A percentile compares a stretch with the other conserved stretches of the same genome.
phyloP scores from a whole-genome alignment of 2,113 vertebrate species.

The Eublepharis macularius region DNA sequence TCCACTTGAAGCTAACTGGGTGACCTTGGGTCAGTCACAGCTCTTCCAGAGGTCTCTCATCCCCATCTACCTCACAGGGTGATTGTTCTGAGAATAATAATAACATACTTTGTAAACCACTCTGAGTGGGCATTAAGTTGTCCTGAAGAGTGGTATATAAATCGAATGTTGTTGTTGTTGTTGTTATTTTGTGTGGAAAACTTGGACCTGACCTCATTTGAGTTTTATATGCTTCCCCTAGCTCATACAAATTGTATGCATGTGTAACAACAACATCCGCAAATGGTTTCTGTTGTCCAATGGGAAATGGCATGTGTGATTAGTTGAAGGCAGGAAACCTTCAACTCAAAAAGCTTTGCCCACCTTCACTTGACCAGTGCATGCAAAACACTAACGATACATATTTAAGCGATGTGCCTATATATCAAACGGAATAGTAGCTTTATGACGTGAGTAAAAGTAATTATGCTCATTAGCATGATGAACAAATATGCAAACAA shows the following conservation, averaged over 20 bases:
- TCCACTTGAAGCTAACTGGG: too few species aligned
- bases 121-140: too few species aligned
- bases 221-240: neutral
- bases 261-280: too few species aligned
- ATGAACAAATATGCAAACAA: slow-evolving; percentile 73
- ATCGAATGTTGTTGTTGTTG: too few species aligned
- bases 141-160: too few species aligned
- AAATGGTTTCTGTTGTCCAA: neutral
- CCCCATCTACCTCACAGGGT: too few species aligned
- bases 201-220: neutral
- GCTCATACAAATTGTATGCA: neutral
- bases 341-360: slow-evolving; percentile 5
- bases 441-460: slow-evolving; percentile 73
- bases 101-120: too few species aligned
- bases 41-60: too few species aligned
- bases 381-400: slow-evolving; percentile 70
- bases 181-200: too few species aligned
- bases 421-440: slow-evolving; percentile 69
- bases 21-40: too few species aligned
- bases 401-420: slow-evolving; percentile 66
- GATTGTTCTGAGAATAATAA: too few species aligned
- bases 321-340: slow-evolving; percentile 26
- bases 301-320: slow-evolving; percentile 7
- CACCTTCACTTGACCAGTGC: slow-evolving; percentile 58
- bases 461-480: slow-evolving; percentile 75